Percentiles rank a stretch among this genome's conserved stretches.
Conservation (phyloP, 2,888 invertebrate genomes). For the Rhagium mordax region DNA sequence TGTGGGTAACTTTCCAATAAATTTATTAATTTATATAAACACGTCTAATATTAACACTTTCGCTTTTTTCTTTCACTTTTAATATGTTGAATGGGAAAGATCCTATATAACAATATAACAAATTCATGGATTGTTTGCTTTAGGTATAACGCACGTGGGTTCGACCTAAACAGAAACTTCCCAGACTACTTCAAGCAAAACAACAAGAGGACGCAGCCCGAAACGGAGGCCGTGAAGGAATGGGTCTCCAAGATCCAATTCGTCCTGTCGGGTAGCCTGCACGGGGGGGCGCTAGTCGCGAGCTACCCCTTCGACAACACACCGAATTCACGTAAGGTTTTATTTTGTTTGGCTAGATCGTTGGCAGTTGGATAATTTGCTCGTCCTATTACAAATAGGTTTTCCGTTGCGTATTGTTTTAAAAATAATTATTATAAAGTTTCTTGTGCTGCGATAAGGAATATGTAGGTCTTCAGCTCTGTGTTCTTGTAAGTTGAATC, state of each 20-base stretch:
- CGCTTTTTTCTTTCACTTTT: neutral
- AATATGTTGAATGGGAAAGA: neutral
- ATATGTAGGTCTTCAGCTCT: conserved; percentile 83
- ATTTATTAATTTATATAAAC: neutral
- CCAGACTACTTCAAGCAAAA: conserved; percentile 95
- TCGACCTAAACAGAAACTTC: conserved; percentile 96
- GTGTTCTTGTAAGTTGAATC: conserved; percentile 77
- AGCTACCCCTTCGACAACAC: conserved; percentile 98
- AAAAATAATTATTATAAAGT: conserved; percentile 58
- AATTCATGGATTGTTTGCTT: neutral
- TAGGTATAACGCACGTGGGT: conserved; percentile 90
- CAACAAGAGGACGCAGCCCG: conserved; percentile 91
- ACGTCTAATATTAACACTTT: neutral
- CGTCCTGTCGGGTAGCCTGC: conserved; percentile 93
- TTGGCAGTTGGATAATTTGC: neutral
- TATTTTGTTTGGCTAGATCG: neutral
- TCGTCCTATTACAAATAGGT: neutral
- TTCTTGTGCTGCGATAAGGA: conserved; percentile 72
- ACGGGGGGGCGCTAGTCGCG: conserved; percentile 95
- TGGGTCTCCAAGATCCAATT: conserved; percentile 96
- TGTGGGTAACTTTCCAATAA: neutral
- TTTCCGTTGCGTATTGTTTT: neutral
- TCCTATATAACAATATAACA: neutral
- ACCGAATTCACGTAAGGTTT: conserved; percentile 89
- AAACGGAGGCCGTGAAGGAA: conserved; percentile 93